A percentile compares a stretch with the other conserved stretches of the same genome.
Evolutionary conservation across 1,140 invertebrate genomes (phyloP).

Genomic region (Chironomus tepperi): DNA sequence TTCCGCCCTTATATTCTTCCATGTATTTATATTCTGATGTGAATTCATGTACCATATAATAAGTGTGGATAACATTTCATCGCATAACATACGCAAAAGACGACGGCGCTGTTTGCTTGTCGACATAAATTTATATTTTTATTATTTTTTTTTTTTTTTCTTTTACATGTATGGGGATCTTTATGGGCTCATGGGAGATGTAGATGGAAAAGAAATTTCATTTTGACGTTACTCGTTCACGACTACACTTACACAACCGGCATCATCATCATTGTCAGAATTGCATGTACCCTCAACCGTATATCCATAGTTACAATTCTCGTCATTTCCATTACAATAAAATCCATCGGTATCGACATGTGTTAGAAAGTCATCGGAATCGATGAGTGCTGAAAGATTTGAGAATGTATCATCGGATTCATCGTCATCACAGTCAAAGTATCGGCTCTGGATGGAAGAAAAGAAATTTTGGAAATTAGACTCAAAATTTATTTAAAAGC

Average conservation of each 20-base stretch:
- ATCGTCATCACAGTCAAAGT: conserved; percentile 21
- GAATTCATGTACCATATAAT: too few relatives aligned
- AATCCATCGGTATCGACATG: not conserved
- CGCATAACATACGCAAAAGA: not conserved
- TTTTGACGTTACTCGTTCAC: conserved; percentile 1
- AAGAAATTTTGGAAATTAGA: not conserved
- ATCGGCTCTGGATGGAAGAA: not conserved
- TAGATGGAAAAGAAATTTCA: not conserved
- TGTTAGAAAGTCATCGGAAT: not conserved
- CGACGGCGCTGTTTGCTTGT: not conserved
- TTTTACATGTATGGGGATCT: not conserved
- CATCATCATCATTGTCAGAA: not conserved
- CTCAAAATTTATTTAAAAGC: too few relatives aligned
- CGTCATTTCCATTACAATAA: conserved; percentile 7
- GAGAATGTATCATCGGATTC: conserved; percentile 6
- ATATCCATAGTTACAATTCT: not conserved
- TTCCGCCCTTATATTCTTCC: not conserved
- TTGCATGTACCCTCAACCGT: not conserved
- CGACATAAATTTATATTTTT: not conserved
- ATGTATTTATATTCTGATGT: not conserved
- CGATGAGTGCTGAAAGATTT: not conserved
- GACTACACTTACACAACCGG: too few relatives aligned
- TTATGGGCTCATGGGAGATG: not conserved
- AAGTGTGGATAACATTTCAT: too few relatives aligned
- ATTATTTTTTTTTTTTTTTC: not conserved